Base-by-base conservation (phyloP, 2,797 vertebrate species). In the Aldrovandia affinis region DNA sequence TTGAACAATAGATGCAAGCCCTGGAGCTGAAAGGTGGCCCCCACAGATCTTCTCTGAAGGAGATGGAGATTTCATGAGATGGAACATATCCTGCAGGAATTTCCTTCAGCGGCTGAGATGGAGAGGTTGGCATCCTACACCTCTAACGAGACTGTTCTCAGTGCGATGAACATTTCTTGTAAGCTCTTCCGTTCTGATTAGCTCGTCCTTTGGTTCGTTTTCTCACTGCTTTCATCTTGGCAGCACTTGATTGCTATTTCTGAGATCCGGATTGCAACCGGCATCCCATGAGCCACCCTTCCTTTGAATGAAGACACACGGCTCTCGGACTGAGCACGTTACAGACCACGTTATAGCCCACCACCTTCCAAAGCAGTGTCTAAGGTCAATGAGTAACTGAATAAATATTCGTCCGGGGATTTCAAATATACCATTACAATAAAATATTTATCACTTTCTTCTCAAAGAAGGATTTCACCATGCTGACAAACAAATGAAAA, bases 21-120 rank as follows among this genome's bases (percentile, higher is more conserved):
- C 52, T 78, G 30, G 70, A 80, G 36, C 81, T 65, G 81, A 81
- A 83, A 85, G 77, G 81, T 52, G 73, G 80, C 75, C 70, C 70
- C 79, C 70, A 84, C 81, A 78, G 80, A 73, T 44, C 30, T 81
- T 75, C 78, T 88, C 80, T 50, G 50, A 68, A 80, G 81, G 78
- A 86, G 81, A 84, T 54, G 55, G 78, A 78, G n/a, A 55, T 89
- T 89, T 85, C 70, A 81, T 88, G 82, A 83, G 81, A 86, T 78
- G 80, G 61, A 87, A 86, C 28, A 52, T 33, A 18, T 86, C 83
- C 83, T 78, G 44, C 78, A 81, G 83, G 78, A 88, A 63, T 59
- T 36, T 47, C 83, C 78, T 61, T 54, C 78, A 70, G 59, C 83
- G 73, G 33, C 44, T 36, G 36, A 82, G 83, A 54, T 61, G 83